Percentiles rank a stretch among this genome's conserved stretches.
Conservation (phyloP, 2,888 invertebrate species). For the Fragum sueziense region DNA sequence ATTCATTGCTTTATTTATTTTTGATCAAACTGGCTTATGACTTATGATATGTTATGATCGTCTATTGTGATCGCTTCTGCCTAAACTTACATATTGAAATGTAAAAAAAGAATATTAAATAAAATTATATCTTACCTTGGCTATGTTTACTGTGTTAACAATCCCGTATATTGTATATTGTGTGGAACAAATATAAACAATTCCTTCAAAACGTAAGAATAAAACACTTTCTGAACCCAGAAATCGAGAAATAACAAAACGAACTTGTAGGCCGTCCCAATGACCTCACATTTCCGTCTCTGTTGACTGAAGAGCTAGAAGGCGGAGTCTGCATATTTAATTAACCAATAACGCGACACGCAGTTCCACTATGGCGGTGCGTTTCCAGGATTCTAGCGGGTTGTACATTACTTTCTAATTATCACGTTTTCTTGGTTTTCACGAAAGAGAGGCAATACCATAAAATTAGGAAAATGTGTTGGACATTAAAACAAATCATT, state of each 20-base stretch:
- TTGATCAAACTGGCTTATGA: no score
- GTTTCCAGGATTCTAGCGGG: conserved; percentile 17
- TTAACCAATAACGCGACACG: conserved; percentile 34
- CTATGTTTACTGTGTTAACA: not conserved
- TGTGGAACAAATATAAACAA: conserved; percentile 4
- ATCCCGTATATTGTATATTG: conserved; percentile 5
- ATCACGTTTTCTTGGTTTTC: conserved; percentile 36
- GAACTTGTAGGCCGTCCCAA: conserved; percentile 7
- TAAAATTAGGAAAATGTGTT: conserved; percentile 68
- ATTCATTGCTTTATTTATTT: no score
- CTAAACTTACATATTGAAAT: no score
- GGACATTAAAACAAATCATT: conserved; percentile 68
- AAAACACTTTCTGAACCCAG: conserved; percentile 31
- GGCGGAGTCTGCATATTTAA: conserved; percentile 45
- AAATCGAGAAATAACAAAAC: conserved; percentile 30
- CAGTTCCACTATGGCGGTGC: conserved; percentile 21
- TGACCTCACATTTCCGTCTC: conserved; percentile 41
- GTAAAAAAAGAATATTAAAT: no score
- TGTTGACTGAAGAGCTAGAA: conserved; percentile 22
- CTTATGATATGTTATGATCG: no score
- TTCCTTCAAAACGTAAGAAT: conserved; percentile 20
- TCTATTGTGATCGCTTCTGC: no score
- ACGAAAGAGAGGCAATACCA: conserved; percentile 41
- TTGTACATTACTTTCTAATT: conserved; percentile 57
- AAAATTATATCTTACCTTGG: no score